Evolutionary conservation across 2,113 vertebrate genomes (phyloP), one percentile per base, ranked within the genome.

Genomic region (Ceyx cyanopectus): DNA sequence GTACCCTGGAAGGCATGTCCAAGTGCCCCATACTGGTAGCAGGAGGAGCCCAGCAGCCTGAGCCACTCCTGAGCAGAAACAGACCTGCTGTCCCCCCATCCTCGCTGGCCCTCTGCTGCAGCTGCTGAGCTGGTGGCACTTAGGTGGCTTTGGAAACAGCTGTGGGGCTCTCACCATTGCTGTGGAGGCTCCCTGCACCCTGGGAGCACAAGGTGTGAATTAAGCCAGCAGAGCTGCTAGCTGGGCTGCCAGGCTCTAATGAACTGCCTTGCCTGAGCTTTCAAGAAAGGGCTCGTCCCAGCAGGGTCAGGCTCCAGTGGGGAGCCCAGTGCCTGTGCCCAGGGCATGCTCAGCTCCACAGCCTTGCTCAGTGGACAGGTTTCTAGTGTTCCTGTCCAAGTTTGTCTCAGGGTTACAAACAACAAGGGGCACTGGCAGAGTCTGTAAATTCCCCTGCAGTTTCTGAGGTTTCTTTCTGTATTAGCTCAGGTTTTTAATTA

Each of bases 191-290:
- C 27, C 50, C 19, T n/a, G 50, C 65, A 78, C 26, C 66, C 56
- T 4, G 9, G 53, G 60, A 68, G 81, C 77, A 88, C 68, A 96
- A 70, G 75, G 85, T 79, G 91, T 72, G 97, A 96, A 97, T 97
- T 94, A 96, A 93, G 65, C 57, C 27, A 3, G 75, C 80, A 92
- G 95, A 89, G 67, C 93, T 81, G 77, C 79, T 32, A 87, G 69
- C 83, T 7, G 43, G 75, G 91, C 53, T 94, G 89, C 92, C 94
- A 92, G 93, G 72, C 65, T 84, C 82, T 81, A 86, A 81, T 29
- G 93, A 91, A 67, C 32, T 48, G 14, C 43, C 62, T 90, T 18
- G 2, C 81, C 92, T 93, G 82, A 84, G 93, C 34, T 68, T 45
- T 58, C 76, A 50, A 61, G 73, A 84, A 83, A 68, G 48, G 12